phyloP scores from a whole-genome alignment of 2,888 invertebrate genomes.

The Elmis aenea region DNA sequence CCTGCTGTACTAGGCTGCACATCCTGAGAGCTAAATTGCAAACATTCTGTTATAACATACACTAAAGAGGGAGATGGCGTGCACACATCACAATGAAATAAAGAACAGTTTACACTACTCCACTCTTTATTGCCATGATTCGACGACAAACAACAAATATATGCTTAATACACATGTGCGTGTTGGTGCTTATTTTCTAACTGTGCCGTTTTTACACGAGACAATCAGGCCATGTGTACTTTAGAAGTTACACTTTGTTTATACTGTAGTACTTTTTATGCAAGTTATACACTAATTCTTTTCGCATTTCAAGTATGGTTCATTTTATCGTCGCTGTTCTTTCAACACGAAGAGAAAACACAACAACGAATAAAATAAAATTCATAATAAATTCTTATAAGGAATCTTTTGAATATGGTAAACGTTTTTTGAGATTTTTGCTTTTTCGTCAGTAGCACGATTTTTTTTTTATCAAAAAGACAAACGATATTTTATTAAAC shows the following conservation, averaged over 20 bases:
- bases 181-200: constrained; percentile 23
- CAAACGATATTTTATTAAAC: no score
- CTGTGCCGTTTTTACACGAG: constrained; percentile 18
- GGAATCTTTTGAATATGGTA: no score
- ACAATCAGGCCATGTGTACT: constrained; percentile 17
- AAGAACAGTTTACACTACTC: constrained; percentile 11
- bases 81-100: constrained; percentile 8
- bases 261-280: constrained; percentile 11
- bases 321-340: no score
- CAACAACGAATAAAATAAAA: no score
- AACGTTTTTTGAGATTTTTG: no score
- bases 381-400: no score
- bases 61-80: constrained; percentile 11
- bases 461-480: no score
- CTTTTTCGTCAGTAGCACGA: no score
- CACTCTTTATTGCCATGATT: constrained; percentile 25
- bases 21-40: constrained; percentile 19
- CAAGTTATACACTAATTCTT: constrained; percentile 1
- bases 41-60: not conserved
- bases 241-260: constrained; percentile 14
- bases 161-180: constrained; percentile 28
- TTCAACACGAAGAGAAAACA: no score
- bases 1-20: constrained; percentile 29
- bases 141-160: constrained; percentile 27
- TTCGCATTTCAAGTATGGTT: no score